These are phyloP conservation scores for Orthosia incerta DNA, from an alignment of 2,888 invertebrate genomes.

Conservation along the genomic window DNA sequence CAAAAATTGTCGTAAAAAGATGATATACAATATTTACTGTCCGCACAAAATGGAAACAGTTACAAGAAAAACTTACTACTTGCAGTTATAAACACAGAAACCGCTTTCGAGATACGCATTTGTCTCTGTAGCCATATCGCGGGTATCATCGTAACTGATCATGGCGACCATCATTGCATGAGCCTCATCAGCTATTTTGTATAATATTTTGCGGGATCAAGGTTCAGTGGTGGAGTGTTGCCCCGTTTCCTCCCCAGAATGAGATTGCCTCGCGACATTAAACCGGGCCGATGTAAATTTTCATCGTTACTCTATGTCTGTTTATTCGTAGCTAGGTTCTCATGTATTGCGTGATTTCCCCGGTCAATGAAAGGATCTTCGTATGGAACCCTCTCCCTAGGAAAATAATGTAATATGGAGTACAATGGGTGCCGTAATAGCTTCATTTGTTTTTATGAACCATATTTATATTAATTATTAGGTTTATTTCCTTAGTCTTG, in stretches of 20 bases:
- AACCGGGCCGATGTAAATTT: conserved; percentile 89
- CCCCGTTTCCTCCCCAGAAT: conserved; percentile 85
- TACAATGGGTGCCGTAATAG: conserved; percentile 68
- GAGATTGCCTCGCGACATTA: conserved; percentile 90
- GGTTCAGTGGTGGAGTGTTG: conserved; percentile 75
- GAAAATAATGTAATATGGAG: conserved; percentile 65
- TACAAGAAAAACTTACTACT: conserved; percentile 53
- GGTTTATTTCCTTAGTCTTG: conserved; percentile 54
- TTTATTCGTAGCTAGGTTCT: conserved; percentile 77
- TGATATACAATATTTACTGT: conserved; percentile 38
- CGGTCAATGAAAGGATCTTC: conserved; percentile 78
- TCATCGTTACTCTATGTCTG: conserved; percentile 84
- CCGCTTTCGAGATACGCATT: conserved; percentile 82
- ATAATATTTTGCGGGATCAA: conserved; percentile 73
- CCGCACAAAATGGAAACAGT: conserved; percentile 78
- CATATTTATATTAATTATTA: conserved; percentile 67
- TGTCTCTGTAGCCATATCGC: conserved; percentile 86
- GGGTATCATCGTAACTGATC: conserved; percentile 84
- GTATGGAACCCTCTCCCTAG: conserved; percentile 66
- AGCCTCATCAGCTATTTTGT: conserved; percentile 68
- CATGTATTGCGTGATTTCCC: conserved; percentile 79
- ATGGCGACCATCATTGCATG: conserved; percentile 75
- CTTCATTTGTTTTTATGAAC: conserved; percentile 72
- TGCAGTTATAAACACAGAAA: conserved; percentile 80
- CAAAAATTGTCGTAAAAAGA: conserved; percentile 41